phyloP scores from a whole-genome alignment of 2,113 vertebrate species.

The Fulmarus glacialis region DNA sequence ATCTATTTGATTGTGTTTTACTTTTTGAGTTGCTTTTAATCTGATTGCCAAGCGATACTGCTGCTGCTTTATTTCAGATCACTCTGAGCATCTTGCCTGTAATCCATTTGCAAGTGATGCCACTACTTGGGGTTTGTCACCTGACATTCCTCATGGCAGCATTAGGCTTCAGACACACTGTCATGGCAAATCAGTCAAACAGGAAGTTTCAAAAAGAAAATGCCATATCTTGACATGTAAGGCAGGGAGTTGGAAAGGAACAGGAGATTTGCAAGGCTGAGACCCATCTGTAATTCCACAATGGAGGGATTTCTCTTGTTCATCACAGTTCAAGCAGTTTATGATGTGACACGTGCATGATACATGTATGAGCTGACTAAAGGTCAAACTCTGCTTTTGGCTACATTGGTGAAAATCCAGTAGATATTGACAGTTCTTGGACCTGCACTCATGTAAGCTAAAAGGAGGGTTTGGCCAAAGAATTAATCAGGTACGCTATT shows the following conservation, averaged over 20 bases:
- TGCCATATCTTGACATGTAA: not conserved
- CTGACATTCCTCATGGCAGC: not conserved
- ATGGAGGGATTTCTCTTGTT: not conserved
- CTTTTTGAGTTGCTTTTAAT: not conserved
- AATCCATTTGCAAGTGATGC: not conserved
- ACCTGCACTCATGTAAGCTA: not conserved
- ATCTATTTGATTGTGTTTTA: constrained; percentile 2
- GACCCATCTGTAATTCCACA: not conserved
- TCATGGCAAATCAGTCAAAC: not conserved
- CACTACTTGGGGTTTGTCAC: not conserved
- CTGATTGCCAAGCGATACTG: not conserved
- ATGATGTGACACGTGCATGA: not conserved
- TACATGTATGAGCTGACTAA: not conserved
- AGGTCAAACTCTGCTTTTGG: not conserved
- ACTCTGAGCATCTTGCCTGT: not conserved
- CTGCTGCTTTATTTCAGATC: not conserved
- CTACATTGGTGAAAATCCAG: not conserved
- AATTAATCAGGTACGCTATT: not conserved
- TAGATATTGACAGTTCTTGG: not conserved
- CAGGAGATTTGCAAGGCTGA: not conserved
- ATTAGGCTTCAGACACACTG: not conserved
- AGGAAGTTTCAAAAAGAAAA: not conserved
- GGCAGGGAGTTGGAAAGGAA: not conserved
- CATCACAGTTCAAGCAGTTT: not conserved
- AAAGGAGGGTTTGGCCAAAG: not conserved